Base-by-base conservation (phyloP, 2,888 invertebrate genomes). In the Ornithoptera priamus region DNA sequence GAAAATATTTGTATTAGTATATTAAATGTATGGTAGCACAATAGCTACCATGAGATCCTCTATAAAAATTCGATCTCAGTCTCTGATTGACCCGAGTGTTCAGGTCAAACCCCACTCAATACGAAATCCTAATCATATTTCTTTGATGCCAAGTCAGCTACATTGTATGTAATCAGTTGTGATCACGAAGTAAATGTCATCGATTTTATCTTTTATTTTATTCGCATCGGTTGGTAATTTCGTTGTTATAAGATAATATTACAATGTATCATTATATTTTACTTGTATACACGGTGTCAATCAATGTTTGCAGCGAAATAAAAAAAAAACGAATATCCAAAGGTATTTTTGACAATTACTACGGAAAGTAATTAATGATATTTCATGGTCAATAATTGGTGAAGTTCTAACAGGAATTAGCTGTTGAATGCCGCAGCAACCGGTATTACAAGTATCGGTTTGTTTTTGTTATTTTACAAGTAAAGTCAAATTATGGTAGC, bases 401-500 rank as follows among this genome's bases (percentile, higher is more conserved):
- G n/a, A 60, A 60, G 36, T n/a, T 60, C 18, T 18, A 10, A 39
- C 30, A 60, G 60, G 12, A 60, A 60, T 60, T 60, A n/a, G 17
- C 36, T 39, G 5, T 60, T 59, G 17, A 58, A 20, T 24, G 24
- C 24, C 20, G 60, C 7, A 10, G 7, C 18, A 15, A 6, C 36
- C 15, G 60, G 24, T 17, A 6, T 60, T 39, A 60, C 15, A 39
- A 8, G 60, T 39, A 12, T 36, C n/a, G n/a, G 36, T 39, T 39
- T 8, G 2, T 17, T 60, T 39, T 18, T 20, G 10, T 20, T 58
- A 18, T 56, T 56, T 20, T 2, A 57, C n/a, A 22, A n/a, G n/a
- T 6, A 22, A 15, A 50, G 5, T 50, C 18, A 17, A 50, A 50
- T 15, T 50, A 18, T 50, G 5, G 18, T 17, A 18, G 5, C 1